Percentiles rank a stretch among this genome's conserved stretches.
phyloP scores from a whole-genome alignment of 1,140 invertebrate genomes.

The Lepidurus packardi region DNA sequence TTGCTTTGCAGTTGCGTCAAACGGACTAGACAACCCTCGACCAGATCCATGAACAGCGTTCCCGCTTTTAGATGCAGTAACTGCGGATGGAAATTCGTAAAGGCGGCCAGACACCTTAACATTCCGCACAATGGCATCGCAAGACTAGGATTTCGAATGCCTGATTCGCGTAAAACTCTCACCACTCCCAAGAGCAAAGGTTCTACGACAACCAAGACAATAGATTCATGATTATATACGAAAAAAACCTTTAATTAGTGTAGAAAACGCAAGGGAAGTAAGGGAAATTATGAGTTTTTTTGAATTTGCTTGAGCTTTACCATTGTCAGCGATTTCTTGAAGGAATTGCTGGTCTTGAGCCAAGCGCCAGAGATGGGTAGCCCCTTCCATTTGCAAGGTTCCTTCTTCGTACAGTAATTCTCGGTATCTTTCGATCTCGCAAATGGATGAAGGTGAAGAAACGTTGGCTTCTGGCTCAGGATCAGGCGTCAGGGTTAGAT shows the following conservation, averaged over 20 bases:
- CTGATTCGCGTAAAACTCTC: conserved; percentile 91
- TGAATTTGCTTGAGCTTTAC: conserved; percentile 46
- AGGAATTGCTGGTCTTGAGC: conserved; percentile 90
- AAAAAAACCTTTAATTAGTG: background rate
- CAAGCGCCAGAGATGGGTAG: conserved; percentile 82
- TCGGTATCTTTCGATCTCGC: conserved; percentile 86
- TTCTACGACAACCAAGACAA: conserved; percentile 58
- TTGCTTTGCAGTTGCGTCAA: conserved; percentile 84
- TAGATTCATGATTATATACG: no score
- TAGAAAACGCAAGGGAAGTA: background rate
- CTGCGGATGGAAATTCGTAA: conserved; percentile 87
- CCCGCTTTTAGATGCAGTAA: conserved; percentile 90
- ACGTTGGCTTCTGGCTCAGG: background rate
- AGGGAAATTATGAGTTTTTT: background rate
- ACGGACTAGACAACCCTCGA: conserved; percentile 86
- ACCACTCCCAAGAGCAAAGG: conserved; percentile 82
- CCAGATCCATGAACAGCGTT: conserved; percentile 89
- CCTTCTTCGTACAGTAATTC: conserved; percentile 95
- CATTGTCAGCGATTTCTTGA: conserved; percentile 84
- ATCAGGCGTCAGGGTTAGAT: background rate
- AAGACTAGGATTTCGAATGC: conserved; percentile 78
- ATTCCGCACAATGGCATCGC: conserved; percentile 45
- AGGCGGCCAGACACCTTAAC: conserved; percentile 93
- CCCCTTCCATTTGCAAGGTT: conserved; percentile 84
- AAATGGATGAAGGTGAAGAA: conserved; percentile 52